Evolutionary conservation across 2,888 invertebrate species (phyloP).

Genomic region (Cheilosia scutellata): DNA sequence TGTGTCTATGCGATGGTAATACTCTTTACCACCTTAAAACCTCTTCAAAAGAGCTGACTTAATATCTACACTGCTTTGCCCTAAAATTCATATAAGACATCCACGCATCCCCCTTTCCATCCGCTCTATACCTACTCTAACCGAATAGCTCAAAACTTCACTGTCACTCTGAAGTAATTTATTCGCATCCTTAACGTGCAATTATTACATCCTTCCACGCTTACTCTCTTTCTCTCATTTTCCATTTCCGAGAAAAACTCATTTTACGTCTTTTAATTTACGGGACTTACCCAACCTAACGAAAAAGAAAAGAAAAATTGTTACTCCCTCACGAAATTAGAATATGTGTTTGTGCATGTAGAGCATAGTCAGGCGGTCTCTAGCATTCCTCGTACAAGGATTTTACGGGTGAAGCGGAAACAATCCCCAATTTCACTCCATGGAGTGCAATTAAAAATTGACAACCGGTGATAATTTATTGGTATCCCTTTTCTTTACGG

Average conservation of each 20-base stretch:
- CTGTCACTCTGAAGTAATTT: constrained; percentile 69
- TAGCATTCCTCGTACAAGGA: background rate
- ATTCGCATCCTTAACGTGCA: constrained; percentile 72
- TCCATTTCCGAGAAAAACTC: constrained; percentile 38
- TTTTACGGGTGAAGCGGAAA: constrained; percentile 33
- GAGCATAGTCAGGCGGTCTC: constrained; percentile 18
- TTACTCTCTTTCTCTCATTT: constrained; percentile 1
- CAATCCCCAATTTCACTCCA: constrained; percentile 40
- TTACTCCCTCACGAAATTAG: constrained; percentile 26
- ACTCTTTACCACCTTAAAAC: too few species aligned
- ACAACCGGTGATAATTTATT: constrained; percentile 80
- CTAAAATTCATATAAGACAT: background rate
- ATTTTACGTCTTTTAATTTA: constrained; percentile 70
- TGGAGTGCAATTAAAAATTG: constrained; percentile 79
- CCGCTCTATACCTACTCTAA: background rate
- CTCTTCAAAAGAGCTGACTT: too few species aligned
- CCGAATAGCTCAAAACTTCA: constrained; percentile 66
- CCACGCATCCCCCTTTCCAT: background rate
- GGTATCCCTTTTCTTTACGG: constrained; percentile 54
- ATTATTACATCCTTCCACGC: constrained; percentile 70
- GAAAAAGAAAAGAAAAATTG: background rate
- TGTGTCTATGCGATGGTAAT: too few species aligned
- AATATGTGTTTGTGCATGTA: constrained; percentile 47
- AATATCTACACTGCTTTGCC: background rate
- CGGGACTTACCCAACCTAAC: constrained; percentile 44